Base-by-base conservation (phyloP, 2,888 invertebrate genomes). In the Labia minor region DNA sequence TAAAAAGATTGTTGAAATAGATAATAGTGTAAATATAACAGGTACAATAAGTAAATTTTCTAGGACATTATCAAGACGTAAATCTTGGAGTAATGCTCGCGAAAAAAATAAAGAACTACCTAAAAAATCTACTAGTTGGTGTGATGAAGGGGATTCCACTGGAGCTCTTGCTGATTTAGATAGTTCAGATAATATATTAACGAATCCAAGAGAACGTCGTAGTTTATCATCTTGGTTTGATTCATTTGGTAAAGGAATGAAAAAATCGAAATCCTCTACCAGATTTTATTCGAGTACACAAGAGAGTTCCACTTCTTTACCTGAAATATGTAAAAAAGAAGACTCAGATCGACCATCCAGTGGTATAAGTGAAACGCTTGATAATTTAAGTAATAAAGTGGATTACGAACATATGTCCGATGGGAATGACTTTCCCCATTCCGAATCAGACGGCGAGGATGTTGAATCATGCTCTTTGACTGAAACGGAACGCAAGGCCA, bases 241-340 rank as follows among this genome's bases (percentile, higher is more conserved):
- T 19, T 75, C 75, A 1, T 75, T 76, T 70, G 75, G 76, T n/a
- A 75, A 75, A 71, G 73, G 73, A 1, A 66, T 66, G 61, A 71
- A 70, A 68, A 72, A 71, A 62, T 14, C 14, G 33, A 65, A 61
- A 67, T 19, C 65, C 14, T 70, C 72, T 63, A 72, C 71, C 65
- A 70, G 71, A 21, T 73, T 74, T 69, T 72, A 73, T 68, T 67
- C 69, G n/a, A 64, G 64, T 37, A 21, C 64, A 19, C 21, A 65
- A 6, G 18, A 33, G 19, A 62, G 26, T 4, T 8, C 16, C 8
- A 37, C 62, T n/a, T 16, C n/a, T 26, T 65, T 67, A 68, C 66
- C 68, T 37, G 18, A 68, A 66, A 33, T 63, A 49, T 37, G 20
- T 21, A 61, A 37, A 49, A n/a, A 65, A 16, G 19, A 11, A 49